Conservation (phyloP, 2,113 vertebrate genomes). For the Erpornis zantholeuca region DNA sequence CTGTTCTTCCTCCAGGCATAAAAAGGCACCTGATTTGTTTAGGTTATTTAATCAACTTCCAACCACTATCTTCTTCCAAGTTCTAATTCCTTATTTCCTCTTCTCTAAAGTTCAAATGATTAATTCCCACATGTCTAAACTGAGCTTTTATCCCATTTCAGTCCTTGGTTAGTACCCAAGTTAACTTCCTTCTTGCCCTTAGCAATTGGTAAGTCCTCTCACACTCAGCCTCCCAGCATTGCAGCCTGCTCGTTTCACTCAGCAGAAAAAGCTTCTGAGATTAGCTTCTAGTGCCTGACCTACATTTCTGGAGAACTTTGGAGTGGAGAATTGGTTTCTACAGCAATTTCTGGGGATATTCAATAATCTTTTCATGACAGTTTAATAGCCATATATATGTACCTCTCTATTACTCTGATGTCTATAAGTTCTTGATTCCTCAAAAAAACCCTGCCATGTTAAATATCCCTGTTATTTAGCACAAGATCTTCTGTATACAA, state of each 20-base stretch:
- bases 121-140: neutral
- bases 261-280: neutral
- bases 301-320: neutral
- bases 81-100: neutral
- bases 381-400: constrained; percentile 1
- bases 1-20: neutral
- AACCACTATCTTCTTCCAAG: neutral
- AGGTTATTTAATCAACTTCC: neutral
- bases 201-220: neutral
- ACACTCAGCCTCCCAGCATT: neutral
- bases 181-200: neutral
- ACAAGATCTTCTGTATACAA: neutral
- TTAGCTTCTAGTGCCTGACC: neutral
- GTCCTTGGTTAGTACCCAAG: neutral
- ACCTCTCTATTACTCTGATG: neutral
- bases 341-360: neutral
- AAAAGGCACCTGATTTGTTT: neutral
- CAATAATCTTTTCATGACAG: neutral
- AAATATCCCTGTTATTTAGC: constrained; percentile 10
- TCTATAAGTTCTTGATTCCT: neutral
- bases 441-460: neutral
- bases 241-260: neutral
- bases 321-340: neutral
- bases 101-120: neutral
- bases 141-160: neutral